Evolutionary conservation across 1,140 invertebrate species (phyloP), one percentile per base, ranked within the genome.

Genomic region (Elymnias hypermnestra): DNA sequence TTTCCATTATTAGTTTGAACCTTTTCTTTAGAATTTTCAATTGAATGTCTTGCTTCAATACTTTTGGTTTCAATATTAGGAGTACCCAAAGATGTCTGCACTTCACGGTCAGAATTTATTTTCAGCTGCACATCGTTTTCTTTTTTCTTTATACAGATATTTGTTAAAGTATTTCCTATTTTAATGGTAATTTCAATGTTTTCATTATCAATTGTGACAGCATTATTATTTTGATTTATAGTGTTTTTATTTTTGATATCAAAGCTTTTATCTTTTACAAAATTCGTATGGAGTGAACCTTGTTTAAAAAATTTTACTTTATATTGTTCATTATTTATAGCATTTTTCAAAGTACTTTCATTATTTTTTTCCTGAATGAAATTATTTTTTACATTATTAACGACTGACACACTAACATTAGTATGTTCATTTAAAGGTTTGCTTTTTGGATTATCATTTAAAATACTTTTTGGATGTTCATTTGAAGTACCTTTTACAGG

Each of bases 101-200:
- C 41, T 68, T 71, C 70, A 31, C 50, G 56, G 13, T 84, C 72
- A 25, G 59, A 57, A 36, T 65, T 70, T 6, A 76, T 44, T 58
- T 73, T 81, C 22, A 81, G 31, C 33, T 73, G 53, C 3, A 69
- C 39, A 68, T 79, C 66, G 56, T 66, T 70, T 37, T 72, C 57
- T 33, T 77, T 79, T 33, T 70, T 74, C 29, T 74, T 75, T 28
- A 84, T 79, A 21, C 57, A 55, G 35, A 84, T 72, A 56, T 77
- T 83, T 22, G 81, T 69, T 38, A 79, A 12, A 15, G 66, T 72
- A 41, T 59, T 72, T 5, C 77, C 76, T 42, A 79, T 54, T 73
- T 74, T 84, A 26, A 84, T 79, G 13, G 65, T 69, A 26, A 84
- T 79, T 59, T 75, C 64, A 57, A 84, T 72, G 39, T 82, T 64